Evolutionary conservation across 2,113 vertebrate species (phyloP), one percentile per base, ranked within the genome.

Genomic region (Micromys minutus): DNA sequence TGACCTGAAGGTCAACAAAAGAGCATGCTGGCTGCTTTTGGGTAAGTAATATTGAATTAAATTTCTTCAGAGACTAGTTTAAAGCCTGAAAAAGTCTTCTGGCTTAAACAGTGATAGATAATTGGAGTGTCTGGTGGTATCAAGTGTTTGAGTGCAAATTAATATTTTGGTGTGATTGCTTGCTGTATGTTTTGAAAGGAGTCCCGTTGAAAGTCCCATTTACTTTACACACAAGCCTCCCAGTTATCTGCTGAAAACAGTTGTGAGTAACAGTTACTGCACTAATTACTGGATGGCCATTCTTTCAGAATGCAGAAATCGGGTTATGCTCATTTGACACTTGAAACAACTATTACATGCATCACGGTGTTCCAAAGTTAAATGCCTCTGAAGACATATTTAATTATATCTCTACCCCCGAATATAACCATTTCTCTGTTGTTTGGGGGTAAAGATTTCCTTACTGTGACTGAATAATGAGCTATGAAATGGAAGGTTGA

Each of bases 1-100:
- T 97, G 97, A 98, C 97, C 96, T 92, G 94, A 94, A 97, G 97
- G 94, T 97, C 96, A 93, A 75, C 94, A 96, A 94, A 95, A 89
- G 90, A 97, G 92, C 93, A 95, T 92, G 74, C 92, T 83, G 36
- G 15, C 89, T 97, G 96, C 96, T 98, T 97, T 97, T n/a, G 95
- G 94, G 96, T 97, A 96, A 96, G 97, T 95, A 96, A 97, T 97
- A 97, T 96, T 97, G 97, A 98, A 97, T 97, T 98, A 97, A 96
- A 96, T 96, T 96, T 97, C 97, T 98, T 98, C 77, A 91, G 97
- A 97, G 96, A 97, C 96, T 97, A 98, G 97, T 97, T 96, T 98
- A 97, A 98, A 96, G 86, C 95, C 94, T 96, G 87, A 83, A 77
- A 97, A 96, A 96, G 93, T 97, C 96, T 97, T 96, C 90, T 91